A percentile compares a stretch with the other conserved stretches of the same genome.
phyloP scores from a whole-genome alignment of 2,113 vertebrate genomes.

The Probosciger aterrimus region DNA sequence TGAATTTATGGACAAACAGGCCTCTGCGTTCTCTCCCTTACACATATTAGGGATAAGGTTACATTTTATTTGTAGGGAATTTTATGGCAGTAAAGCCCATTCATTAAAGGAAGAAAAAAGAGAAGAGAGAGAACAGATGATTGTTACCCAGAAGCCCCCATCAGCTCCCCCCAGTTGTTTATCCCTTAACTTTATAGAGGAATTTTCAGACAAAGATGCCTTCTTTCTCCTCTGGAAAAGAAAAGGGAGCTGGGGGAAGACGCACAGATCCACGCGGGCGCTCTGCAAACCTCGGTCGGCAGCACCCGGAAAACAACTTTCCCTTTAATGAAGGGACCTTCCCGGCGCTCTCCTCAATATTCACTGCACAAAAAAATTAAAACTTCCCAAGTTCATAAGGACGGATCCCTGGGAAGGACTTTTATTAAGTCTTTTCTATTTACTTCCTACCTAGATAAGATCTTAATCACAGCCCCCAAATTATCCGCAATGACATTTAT shows the following conservation, averaged over 20 bases:
- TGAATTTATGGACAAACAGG: neutral
- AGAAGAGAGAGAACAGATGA: slow-evolving; percentile 44
- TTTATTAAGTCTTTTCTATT: slow-evolving; percentile 81
- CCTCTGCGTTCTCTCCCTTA: neutral
- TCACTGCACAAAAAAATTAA: slow-evolving; percentile 8
- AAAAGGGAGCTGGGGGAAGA: neutral
- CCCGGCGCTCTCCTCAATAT: slow-evolving; percentile 33
- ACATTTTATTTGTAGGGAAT: slow-evolving; percentile 31
- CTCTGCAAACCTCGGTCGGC: slow-evolving; percentile 64
- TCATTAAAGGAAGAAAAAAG: neutral
- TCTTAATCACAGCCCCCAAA: slow-evolving; percentile 88
- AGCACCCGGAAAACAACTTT: slow-evolving; percentile 61
- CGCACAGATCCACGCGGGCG: neutral
- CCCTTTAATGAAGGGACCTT: slow-evolving; percentile 63
- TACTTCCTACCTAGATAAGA: slow-evolving; percentile 89
- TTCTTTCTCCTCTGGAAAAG: neutral
- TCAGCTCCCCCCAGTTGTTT: slow-evolving; percentile 17
- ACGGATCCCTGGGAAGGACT: slow-evolving; percentile 68
- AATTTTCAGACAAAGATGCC: slow-evolving; percentile 61
- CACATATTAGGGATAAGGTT: neutral
- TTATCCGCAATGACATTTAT: slow-evolving; percentile 86
- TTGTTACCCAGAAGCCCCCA: neutral
- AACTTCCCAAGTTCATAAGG: slow-evolving; percentile 64
- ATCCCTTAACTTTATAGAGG: slow-evolving; percentile 35
- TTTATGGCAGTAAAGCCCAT: slow-evolving; percentile 19